These are phyloP conservation scores for Platichthys flesus DNA, from an alignment of 2,113 vertebrate genomes.

Conservation along the genomic window DNA sequence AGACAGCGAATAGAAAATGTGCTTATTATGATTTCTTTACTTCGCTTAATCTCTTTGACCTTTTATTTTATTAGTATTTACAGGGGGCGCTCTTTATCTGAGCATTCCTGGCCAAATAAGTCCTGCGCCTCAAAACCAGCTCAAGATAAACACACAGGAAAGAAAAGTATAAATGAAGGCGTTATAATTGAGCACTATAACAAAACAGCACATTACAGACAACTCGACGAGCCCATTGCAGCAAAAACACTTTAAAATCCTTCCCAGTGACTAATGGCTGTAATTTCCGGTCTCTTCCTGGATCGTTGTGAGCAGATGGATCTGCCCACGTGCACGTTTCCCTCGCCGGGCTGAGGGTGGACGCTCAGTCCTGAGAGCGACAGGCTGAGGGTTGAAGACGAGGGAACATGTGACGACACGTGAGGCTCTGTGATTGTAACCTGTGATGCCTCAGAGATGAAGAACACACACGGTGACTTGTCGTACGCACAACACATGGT, in stretches of 20 bases:
- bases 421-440: too few relatives aligned
- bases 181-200: not conserved
- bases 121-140: not conserved
- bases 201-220: not conserved
- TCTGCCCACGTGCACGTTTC: constrained; percentile 44
- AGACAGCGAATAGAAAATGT: not conserved
- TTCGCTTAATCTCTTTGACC: not conserved
- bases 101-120: too few relatives aligned
- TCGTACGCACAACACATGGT: too few relatives aligned
- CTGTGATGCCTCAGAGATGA: too few relatives aligned
- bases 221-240: not conserved
- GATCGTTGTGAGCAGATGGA: constrained; percentile 46
- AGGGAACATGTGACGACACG: too few relatives aligned
- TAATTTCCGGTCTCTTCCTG: constrained; percentile 3
- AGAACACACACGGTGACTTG: too few relatives aligned
- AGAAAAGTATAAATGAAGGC: not conserved
- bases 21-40: not conserved
- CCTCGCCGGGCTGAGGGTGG: not conserved
- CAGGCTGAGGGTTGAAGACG: too few relatives aligned
- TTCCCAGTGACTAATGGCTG: constrained; percentile 41
- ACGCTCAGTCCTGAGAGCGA: too few relatives aligned
- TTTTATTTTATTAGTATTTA: not conserved
- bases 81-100: too few relatives aligned
- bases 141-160: not conserved
- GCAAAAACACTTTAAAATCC: not conserved